Conservation (phyloP, 2,888 invertebrate genomes). For the Heteropelma amictum region DNA sequence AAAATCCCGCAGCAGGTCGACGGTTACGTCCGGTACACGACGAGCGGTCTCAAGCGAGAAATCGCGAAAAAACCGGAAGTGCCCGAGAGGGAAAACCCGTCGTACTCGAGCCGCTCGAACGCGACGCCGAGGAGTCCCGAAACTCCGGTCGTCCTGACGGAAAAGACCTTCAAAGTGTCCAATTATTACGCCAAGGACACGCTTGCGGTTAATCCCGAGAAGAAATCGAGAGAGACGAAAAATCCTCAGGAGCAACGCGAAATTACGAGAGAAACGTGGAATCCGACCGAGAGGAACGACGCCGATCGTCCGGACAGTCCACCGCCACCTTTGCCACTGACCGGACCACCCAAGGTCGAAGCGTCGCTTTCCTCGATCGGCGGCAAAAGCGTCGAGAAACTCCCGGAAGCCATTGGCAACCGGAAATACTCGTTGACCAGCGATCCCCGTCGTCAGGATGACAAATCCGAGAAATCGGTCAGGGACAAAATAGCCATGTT, state of each 20-base stretch:
- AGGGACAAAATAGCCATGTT: conserved; percentile 94
- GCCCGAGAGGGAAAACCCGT: background rate
- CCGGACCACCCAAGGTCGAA: conserved; percentile 72
- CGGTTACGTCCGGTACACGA: conserved; percentile 19
- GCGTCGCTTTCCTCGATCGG: conserved; percentile 30
- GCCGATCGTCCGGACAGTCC: conserved; percentile 58
- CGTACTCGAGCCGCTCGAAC: conserved; percentile 1
- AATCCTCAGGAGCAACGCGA: conserved; percentile 19
- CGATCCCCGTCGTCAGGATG: conserved; percentile 84
- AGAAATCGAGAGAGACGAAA: background rate
- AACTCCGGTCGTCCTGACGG: conserved; percentile 59
- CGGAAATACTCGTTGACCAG: conserved; percentile 73
- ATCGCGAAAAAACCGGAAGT: conserved; percentile 33
- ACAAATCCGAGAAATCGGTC: conserved; percentile 89
- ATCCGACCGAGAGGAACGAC: conserved; percentile 19
- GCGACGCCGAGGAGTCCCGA: conserved; percentile 7
- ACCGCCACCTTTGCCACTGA: conserved; percentile 75
- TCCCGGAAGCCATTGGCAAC: conserved; percentile 15
- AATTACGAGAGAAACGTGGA: conserved; percentile 24
- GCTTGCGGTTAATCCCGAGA: background rate
- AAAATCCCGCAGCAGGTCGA: conserved; percentile 21
- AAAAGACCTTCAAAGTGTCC: conserved; percentile 70
- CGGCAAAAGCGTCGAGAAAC: conserved; percentile 21
- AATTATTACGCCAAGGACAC: conserved; percentile 62
- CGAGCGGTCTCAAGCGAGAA: conserved; percentile 35